These are phyloP conservation scores for Notarius quadriscutis DNA, from an alignment of 2,113 vertebrate genomes.

Conservation along the genomic window DNA sequence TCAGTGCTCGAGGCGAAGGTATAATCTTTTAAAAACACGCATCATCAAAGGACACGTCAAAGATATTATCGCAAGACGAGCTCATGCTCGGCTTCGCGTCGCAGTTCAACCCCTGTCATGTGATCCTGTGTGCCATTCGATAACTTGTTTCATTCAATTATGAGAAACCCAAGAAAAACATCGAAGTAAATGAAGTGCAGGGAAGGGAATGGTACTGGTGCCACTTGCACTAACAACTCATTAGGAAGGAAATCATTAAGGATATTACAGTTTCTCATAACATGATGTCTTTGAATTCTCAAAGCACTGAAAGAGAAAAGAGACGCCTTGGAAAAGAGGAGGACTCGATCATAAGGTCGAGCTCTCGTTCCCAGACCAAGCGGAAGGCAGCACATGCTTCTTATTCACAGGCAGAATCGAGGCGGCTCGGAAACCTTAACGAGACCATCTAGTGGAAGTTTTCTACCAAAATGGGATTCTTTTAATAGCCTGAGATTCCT, in stretches of 20 bases:
- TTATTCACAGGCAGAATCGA: constrained; percentile 63
- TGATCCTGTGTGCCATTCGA: neutral
- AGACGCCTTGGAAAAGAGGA: constrained; percentile 39
- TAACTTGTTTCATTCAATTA: constrained; percentile 5
- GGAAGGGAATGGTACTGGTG: constrained; percentile 21
- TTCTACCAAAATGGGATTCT: constrained; percentile 61
- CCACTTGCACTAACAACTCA: constrained; percentile 54
- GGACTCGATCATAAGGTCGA: constrained; percentile 67
- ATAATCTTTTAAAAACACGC: constrained; percentile 2
- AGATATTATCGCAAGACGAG: neutral
- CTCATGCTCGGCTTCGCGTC: neutral
- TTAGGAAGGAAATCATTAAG: constrained; percentile 55
- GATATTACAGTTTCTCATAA: constrained; percentile 58
- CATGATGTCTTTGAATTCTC: constrained; percentile 60
- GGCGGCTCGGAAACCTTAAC: constrained; percentile 7
- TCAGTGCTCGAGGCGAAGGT: neutral
- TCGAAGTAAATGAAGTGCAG: constrained; percentile 29
- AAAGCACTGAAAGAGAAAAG: constrained; percentile 38
- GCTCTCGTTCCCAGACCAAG: constrained; percentile 60
- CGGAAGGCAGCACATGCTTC: constrained; percentile 66
- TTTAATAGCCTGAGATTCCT: constrained; percentile 58
- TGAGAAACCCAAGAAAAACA: neutral
- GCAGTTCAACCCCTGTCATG: neutral
- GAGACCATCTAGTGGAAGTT: constrained; percentile 50
- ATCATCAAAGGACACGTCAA: neutral